phyloP scores from a whole-genome alignment of 2,888 invertebrate genomes.

The Luperina testacea region DNA sequence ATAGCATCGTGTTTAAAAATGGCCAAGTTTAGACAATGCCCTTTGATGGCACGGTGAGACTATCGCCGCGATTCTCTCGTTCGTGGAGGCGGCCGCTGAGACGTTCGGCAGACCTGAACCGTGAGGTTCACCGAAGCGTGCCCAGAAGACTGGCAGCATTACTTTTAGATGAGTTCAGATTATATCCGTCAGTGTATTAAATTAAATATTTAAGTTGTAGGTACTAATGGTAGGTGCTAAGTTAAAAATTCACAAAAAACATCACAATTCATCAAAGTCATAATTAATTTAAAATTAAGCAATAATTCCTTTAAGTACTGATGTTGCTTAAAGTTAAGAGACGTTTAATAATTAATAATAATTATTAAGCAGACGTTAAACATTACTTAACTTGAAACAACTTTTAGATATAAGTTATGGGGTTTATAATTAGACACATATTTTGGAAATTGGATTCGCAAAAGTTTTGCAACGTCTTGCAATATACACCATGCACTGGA shows the following conservation, averaged over 20 bases:
- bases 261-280: not conserved
- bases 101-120: no score
- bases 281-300: not conserved
- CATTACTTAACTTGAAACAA: not conserved
- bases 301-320: not conserved
- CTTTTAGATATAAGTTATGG: not conserved
- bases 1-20: no score
- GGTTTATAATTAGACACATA: not conserved
- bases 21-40: no score
- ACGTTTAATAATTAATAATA: not conserved
- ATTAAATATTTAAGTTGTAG: no score
- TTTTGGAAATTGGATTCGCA: no score
- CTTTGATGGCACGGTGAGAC: no score
- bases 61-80: no score
- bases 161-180: not conserved
- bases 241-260: not conserved
- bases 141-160: no score
- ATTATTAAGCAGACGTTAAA: not conserved
- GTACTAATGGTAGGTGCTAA: no score
- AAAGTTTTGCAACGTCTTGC: not conserved
- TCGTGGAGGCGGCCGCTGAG: no score
- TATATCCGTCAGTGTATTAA: no score
- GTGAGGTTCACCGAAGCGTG: no score
- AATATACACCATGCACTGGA: not conserved
- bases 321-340: not conserved